A percentile compares a stretch with the other conserved stretches of the same genome.
Evolutionary conservation across 2,888 invertebrate species (phyloP).

Genomic region (Synanthedon andrenaeformis): DNA sequence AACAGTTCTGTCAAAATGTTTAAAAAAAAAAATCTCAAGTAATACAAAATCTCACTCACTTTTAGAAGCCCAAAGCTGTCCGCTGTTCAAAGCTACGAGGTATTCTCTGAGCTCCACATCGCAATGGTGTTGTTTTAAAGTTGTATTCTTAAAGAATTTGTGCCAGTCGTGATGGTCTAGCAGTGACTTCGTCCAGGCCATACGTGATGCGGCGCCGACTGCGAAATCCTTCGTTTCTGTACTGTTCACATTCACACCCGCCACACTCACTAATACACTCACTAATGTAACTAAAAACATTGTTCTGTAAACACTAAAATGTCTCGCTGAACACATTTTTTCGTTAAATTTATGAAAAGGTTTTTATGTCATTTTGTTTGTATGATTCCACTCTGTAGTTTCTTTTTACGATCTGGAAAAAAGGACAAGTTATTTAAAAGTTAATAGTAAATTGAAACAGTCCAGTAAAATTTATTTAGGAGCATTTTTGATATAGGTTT

Average conservation of each 20-base stretch:
- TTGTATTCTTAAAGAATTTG: constrained; percentile 52
- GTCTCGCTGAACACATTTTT: neutral
- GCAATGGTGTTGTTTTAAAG: constrained; percentile 48
- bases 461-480: too few relatives aligned
- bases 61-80: constrained; percentile 82
- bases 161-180: constrained; percentile 75
- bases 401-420: too few relatives aligned
- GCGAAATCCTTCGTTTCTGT: constrained; percentile 16
- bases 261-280: constrained; percentile 53
- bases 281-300: constrained; percentile 35
- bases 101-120: constrained; percentile 69
- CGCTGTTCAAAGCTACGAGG: constrained; percentile 71
- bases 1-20: too few relatives aligned
- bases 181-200: constrained; percentile 75
- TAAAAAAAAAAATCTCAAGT: too few relatives aligned
- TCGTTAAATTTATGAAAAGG: too few relatives aligned
- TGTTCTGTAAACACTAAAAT: constrained; percentile 16
- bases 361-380: too few relatives aligned
- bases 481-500: too few relatives aligned
- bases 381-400: too few relatives aligned
- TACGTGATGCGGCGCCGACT: constrained; percentile 39
- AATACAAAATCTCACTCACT: constrained; percentile 68
- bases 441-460: too few relatives aligned
- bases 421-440: too few relatives aligned
- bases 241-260: constrained; percentile 46